Evolutionary conservation across 37 sponge, comb jelly and placozoan species (phyloP).

Genomic region (Chondrilla cf. caribensis): DNA sequence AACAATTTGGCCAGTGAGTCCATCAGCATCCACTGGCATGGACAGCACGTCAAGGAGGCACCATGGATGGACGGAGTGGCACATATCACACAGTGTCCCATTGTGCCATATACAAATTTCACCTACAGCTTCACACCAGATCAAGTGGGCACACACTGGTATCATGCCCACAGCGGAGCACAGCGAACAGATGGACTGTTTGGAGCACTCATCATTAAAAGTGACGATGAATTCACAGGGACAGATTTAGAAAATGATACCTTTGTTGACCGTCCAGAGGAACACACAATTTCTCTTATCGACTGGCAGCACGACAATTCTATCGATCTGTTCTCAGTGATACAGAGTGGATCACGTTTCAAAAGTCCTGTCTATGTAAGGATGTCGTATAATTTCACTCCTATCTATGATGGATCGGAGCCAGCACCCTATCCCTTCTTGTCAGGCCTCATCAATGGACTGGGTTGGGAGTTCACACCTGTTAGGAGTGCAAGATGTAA

Average conservation of each 20-base stretch:
- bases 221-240: neutral
- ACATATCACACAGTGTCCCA: conserved; percentile 61
- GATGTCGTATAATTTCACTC: neutral
- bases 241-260: too few relatives aligned
- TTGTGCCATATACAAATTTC: conserved; percentile 41
- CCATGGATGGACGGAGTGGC: conserved; percentile 86
- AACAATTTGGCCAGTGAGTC: conserved; percentile 60
- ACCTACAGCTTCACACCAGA: conserved; percentile 57
- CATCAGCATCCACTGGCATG: conserved; percentile 83
- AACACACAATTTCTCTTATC: conserved; percentile 63
- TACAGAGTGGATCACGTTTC: conserved; percentile 13
- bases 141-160: conserved; percentile 80
- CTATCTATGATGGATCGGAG: conserved; percentile 50
- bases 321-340: conserved; percentile 30
- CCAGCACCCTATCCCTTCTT: conserved; percentile 61
- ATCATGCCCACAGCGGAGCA: conserved; percentile 77
- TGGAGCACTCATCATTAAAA: conserved; percentile 68
- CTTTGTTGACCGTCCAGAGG: conserved; percentile 40
- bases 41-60: conserved; percentile 57
- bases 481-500: neutral
- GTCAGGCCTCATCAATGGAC: conserved; percentile 83
- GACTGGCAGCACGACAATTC: conserved; percentile 70
- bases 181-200: conserved; percentile 76
- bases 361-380: neutral
- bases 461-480: conserved; percentile 38